These are phyloP conservation scores for Spondyliosoma cantharus DNA, from an alignment of 2,797 vertebrate genomes.

Conservation along the genomic window DNA sequence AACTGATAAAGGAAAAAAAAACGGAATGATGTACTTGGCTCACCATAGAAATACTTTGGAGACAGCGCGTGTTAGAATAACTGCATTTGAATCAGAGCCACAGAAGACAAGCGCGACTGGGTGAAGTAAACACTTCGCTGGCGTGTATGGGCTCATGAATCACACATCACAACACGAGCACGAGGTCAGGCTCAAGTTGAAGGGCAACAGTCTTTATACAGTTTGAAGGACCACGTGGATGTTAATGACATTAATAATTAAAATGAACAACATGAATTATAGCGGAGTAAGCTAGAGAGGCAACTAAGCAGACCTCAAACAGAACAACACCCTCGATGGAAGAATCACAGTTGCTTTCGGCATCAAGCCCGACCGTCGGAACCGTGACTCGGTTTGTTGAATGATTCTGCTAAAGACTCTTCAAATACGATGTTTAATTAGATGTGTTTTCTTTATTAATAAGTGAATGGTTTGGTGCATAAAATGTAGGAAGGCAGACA, in stretches of 20 bases:
- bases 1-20: no score
- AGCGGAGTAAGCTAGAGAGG: neutral
- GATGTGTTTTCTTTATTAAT: neutral
- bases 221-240: neutral
- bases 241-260: neutral
- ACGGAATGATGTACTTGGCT: neutral
- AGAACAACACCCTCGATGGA: neutral
- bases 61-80: neutral
- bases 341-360: neutral
- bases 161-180: neutral
- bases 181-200: slow-evolving; percentile 1
- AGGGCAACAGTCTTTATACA: neutral
- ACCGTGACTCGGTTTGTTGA: no score
- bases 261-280: slow-evolving; percentile 2
- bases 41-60: neutral
- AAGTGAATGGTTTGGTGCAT: neutral
- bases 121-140: neutral
- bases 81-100: neutral
- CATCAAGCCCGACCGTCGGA: neutral
- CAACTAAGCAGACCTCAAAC: neutral
- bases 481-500: neutral
- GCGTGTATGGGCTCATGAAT: neutral
- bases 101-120: neutral
- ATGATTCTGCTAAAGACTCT: neutral
- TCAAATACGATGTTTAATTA: neutral